Evolutionary conservation across 2,113 vertebrate species (phyloP).

Genomic region (Eulacestoma nigropectus): DNA sequence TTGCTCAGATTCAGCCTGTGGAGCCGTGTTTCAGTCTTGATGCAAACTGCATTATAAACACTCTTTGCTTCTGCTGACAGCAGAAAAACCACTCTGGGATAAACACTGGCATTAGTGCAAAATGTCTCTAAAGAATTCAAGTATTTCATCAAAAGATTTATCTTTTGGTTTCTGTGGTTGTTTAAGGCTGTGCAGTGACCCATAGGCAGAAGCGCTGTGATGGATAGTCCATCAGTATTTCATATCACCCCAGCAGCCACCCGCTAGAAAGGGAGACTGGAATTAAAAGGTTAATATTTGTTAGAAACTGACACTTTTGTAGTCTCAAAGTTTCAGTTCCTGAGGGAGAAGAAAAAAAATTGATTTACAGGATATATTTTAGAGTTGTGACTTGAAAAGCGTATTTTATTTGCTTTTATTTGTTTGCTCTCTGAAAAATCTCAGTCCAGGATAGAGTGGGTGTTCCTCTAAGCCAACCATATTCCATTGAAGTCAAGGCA

Average conservation of each 20-base stretch:
- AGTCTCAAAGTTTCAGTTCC: not conserved
- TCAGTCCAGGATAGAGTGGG: not conserved
- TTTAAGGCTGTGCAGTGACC: conserved; percentile 55
- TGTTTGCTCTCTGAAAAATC: conserved; percentile 17
- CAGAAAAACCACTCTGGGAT: conserved; percentile 52
- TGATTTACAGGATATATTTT: not conserved
- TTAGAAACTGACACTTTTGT: conserved; percentile 36
- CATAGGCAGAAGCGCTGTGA: not conserved
- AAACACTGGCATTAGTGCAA: conserved; percentile 61
- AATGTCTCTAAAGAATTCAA: conserved; percentile 61
- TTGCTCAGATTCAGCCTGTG: conserved; percentile 26
- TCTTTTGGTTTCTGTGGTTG: conserved; percentile 42
- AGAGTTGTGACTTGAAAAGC: not conserved
- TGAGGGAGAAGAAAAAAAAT: not conserved
- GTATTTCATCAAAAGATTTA: conserved; percentile 68
- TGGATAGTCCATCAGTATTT: conserved; percentile 39
- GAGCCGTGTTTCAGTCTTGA: not conserved
- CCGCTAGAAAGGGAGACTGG: conserved; percentile 32
- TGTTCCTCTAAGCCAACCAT: not conserved
- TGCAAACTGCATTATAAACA: conserved; percentile 61
- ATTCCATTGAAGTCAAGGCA: not conserved
- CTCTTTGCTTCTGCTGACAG: conserved; percentile 57
- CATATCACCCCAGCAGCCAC: not conserved
- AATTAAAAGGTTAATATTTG: conserved; percentile 62
- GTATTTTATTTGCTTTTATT: conserved; percentile 30